A percentile compares a stretch with the other conserved stretches of the same genome.
phyloP scores from a whole-genome alignment of 2,113 vertebrate genomes.

The Protobothrops flavoviridis region DNA sequence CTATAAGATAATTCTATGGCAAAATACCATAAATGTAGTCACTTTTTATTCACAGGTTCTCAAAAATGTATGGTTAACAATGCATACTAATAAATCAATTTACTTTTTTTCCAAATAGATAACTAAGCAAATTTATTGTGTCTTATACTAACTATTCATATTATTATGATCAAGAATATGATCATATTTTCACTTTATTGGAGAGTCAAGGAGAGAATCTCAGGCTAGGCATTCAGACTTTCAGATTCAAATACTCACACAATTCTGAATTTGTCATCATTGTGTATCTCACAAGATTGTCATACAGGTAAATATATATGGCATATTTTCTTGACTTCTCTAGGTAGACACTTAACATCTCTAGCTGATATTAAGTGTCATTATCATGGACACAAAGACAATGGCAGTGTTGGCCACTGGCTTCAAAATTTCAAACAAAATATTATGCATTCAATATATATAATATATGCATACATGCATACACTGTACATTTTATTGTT shows the following conservation, averaged over 20 bases:
- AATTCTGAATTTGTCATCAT: background rate
- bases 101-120: background rate
- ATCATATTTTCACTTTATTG: background rate
- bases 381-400: background rate
- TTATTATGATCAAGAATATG: background rate
- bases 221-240: background rate
- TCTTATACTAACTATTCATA: background rate
- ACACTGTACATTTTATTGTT: background rate
- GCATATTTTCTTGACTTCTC: background rate
- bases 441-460: background rate
- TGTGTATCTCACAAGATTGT: background rate
- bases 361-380: background rate
- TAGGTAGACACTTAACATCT: background rate
- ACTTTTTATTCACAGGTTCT: background rate
- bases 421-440: background rate
- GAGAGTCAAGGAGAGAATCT: background rate
- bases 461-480: too few species aligned
- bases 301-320: background rate
- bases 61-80: background rate
- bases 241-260: background rate
- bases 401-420: background rate
- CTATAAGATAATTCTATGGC: background rate
- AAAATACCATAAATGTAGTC: background rate
- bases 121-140: background rate
- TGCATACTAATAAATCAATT: background rate